phyloP scores from a whole-genome alignment of 2,888 invertebrate species.

The Altica lythri region DNA sequence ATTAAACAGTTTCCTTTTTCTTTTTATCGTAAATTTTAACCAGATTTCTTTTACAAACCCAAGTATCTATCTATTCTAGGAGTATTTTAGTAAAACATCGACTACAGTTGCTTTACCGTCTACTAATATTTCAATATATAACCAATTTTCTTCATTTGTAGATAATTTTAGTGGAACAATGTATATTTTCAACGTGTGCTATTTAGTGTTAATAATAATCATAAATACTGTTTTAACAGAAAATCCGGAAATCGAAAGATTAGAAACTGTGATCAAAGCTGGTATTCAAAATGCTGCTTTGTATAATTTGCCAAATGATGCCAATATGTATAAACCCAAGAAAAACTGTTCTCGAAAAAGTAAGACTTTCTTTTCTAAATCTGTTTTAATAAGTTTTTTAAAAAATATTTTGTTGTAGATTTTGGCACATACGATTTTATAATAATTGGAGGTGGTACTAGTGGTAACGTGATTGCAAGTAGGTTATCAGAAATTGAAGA shows the following conservation, averaged over 20 bases:
- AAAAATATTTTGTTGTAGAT: conserved; percentile 19
- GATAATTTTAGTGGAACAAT: no score
- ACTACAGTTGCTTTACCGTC: no score
- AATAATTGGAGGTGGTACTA: conserved; percentile 33
- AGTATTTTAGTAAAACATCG: no score
- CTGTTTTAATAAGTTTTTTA: background rate
- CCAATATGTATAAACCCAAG: conserved; percentile 12
- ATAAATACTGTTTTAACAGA: background rate
- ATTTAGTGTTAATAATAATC: background rate
- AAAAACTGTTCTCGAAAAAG: background rate
- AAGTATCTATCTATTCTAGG: no score
- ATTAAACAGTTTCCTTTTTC: no score
- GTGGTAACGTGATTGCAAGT: conserved; percentile 33
- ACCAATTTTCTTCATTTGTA: no score
- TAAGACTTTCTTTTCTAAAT: background rate
- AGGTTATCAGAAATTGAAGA: conserved; percentile 30
- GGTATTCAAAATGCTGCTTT: conserved; percentile 7
- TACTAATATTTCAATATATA: no score
- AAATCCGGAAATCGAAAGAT: background rate
- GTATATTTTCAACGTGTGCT: background rate
- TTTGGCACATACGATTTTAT: conserved; percentile 34
- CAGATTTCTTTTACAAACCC: no score
- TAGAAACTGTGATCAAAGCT: conserved; percentile 1
- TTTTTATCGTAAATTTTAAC: no score
- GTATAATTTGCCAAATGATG: conserved; percentile 12